Evolutionary conservation across 2,113 vertebrate genomes (phyloP).

Genomic region (Perognathus longimembris): DNA sequence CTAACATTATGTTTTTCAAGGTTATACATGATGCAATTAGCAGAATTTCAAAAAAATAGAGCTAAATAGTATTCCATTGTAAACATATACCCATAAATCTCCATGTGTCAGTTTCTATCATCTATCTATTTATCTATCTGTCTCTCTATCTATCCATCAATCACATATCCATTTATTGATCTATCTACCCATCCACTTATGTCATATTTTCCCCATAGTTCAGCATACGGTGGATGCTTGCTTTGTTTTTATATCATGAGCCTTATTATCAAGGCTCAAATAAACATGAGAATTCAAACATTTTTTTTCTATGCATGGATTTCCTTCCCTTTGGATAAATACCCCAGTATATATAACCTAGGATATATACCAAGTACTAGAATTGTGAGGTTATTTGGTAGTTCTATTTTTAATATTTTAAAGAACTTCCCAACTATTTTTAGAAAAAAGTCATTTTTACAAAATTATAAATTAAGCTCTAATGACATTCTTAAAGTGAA

Average conservation of each 20-base stretch:
- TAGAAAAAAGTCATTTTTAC: background rate
- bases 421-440: background rate
- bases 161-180: too few species aligned
- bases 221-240: background rate
- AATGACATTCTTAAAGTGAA: background rate
- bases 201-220: background rate
- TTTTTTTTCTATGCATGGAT: background rate
- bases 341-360: too few species aligned
- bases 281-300: accelerated
- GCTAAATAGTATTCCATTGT: too few species aligned
- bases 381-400: background rate
- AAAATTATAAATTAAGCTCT: background rate
- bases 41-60: too few species aligned
- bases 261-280: background rate
- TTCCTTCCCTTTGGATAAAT: background rate
- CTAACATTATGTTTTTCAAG: background rate
- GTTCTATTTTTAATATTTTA: background rate
- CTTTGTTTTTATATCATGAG: background rate
- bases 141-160: background rate
- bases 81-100: too few species aligned
- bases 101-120: too few species aligned
- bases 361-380: background rate
- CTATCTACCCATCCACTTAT: background rate
- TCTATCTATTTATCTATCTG: background rate
- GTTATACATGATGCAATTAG: background rate